Evolutionary conservation across 2,888 invertebrate species (phyloP), one percentile per base, ranked within the genome.

Genomic region (Rutpela maculata): DNA sequence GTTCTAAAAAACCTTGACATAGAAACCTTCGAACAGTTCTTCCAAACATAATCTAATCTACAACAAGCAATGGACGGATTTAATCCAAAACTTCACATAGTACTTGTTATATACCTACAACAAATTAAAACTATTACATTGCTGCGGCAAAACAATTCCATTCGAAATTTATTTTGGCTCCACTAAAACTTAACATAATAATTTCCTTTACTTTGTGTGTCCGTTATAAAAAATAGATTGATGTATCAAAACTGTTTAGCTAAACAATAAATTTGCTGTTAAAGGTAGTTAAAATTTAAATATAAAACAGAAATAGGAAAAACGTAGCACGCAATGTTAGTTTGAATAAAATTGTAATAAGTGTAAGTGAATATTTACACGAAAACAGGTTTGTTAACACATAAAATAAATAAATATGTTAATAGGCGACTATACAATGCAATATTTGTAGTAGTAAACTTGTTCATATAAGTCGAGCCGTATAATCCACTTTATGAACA

Each of bases 401-500:
- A 26, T 74, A 35, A 59, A 66, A 31, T 17, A 38, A 38, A 74
- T 43, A 56, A 59, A 57, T 65, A 59, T 60, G 65, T 67, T 57
- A 70, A 70, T 70, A 62, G 22, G 60, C 60, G 60, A 71, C 62
- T 60, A 62, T 19, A 66, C 66, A 65, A 31, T 26, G 15, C 56
- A 65, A 55, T 67, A 65, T 74, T 59, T 74, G 31, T 19, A 66
- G 57, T 67, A 66, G 59, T 69, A 57, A 68, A 38, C 43, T 35
- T 43, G 70, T 60, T 43, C 19, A 38, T 43, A 43, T 69, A 59
- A 60, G 60, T 31, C 3, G 60, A 19, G 22, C 43, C 19, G 38
- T 78, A 77, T 73, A 76, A 75, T 60, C 70, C 70, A 79, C 77
- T 78, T 82, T 80, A 79, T 74, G 77, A 80, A 82, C 81, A 81